Conservation (phyloP, 1,140 invertebrate species). For the Achatina immaculata region DNA sequence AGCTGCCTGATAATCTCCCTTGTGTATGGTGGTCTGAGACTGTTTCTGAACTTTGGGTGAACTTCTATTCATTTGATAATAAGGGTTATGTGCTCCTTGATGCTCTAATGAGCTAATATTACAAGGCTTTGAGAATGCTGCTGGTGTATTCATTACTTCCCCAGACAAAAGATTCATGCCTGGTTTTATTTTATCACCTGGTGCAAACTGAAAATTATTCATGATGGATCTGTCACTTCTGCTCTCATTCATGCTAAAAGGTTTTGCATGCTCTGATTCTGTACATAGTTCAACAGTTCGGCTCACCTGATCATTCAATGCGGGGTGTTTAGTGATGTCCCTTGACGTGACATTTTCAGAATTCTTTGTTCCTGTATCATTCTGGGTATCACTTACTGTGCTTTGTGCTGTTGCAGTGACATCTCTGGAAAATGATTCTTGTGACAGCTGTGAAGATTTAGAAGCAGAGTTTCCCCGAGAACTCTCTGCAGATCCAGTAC, state of each 20-base stretch:
- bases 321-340: neutral
- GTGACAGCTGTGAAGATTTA: neutral
- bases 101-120: neutral
- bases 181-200: neutral
- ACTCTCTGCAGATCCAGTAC: neutral
- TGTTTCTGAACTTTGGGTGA: neutral
- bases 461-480: neutral
- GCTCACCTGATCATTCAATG: neutral
- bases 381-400: neutral
- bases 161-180: neutral
- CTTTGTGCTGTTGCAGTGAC: neutral
- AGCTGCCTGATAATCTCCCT: no score
- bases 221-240: no score
- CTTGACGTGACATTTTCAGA: neutral
- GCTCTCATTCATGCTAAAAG: no score
- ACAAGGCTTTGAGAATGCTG: neutral
- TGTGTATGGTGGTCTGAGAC: neutral
- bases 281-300: no score
- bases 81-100: neutral
- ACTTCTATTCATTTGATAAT: neutral
- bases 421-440: neutral
- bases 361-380: neutral
- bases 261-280: neutral
- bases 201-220: no score
- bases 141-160: neutral